Evolutionary conservation across 2,888 invertebrate species (phyloP), one percentile per base, ranked within the genome.

Genomic region (Ceriagrion tenellum): DNA sequence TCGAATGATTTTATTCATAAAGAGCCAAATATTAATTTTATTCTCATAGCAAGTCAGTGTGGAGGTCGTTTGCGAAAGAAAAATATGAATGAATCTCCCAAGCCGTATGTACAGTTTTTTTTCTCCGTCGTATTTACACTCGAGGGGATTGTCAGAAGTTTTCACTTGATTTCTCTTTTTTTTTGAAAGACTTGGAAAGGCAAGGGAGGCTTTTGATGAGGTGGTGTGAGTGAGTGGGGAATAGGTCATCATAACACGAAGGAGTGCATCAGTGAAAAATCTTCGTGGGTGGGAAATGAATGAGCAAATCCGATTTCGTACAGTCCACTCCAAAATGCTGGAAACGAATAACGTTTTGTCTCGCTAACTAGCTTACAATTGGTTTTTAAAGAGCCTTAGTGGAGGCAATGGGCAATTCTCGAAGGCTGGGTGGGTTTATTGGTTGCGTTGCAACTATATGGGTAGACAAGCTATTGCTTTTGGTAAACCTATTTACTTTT

Each of bases 401-500:
- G 81, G 16, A 81, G 81, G 81, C 35, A 81, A 81, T 35, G 81
- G 81, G 81, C 16, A 3, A 81, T 10, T 35, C 81, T 81, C 12
- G 35, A 81, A 81, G 35, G 35, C 81, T 81, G 81, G 81, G 81
- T 35, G 81, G 81, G 81, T 13, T 16, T 35, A 35, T 13, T 13
- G 16, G 30, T 81, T 81, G 81, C 81, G 30, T 81, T 6, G 81
- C 81, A 81, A 81, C 81, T 81, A 81, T 81, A 26, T 8, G 35
- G 81, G 30, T n/a, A 81, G 35, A 35, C 35, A 81, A 81, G 81
- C 81, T 81, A 81, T 81, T 81, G 81, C 81, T 35, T 81, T 81
- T 81, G 8, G 35, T 30, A 35, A 69, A 35, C 23, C 81, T 81
- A 81, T 81, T 81, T 81, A 81, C 35, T 81, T 47, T 35, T 6